phyloP scores from a whole-genome alignment of 1,140 invertebrate genomes.

The Aphaenogaster ashmeadi region DNA sequence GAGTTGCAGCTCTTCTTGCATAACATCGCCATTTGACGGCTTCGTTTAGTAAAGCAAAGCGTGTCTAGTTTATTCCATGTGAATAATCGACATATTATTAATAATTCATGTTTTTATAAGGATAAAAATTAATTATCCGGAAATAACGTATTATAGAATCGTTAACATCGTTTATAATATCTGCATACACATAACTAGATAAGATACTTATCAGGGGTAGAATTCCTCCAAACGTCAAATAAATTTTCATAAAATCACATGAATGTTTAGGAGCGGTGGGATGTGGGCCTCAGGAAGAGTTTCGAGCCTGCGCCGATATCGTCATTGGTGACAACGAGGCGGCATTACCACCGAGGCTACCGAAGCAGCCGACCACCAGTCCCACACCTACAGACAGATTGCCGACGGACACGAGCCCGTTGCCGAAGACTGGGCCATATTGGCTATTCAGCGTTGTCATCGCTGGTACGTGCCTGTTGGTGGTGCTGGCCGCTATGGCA shows the following conservation, averaged over 20 bases:
- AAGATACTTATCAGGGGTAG: not conserved
- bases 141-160: not conserved
- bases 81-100: not conserved
- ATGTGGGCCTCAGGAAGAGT: constrained; percentile 95
- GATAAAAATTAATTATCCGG: not conserved
- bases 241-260: not conserved
- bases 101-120: constrained; percentile 10
- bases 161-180: not conserved
- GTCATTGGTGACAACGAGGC: constrained; percentile 88
- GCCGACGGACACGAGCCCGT: constrained; percentile 72
- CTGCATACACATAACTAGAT: not conserved
- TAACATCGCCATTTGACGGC: not conserved
- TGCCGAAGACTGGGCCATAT: constrained; percentile 67
- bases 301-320: constrained; percentile 95
- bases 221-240: not conserved
- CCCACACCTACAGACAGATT: constrained; percentile 62
- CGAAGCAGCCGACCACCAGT: constrained; percentile 71
- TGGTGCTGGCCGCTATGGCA: constrained; percentile 84
- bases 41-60: constrained; percentile 5
- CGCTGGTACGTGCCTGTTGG: constrained; percentile 84
- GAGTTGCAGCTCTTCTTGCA: constrained; percentile 5
- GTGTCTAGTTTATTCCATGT: not conserved
- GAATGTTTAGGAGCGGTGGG: constrained; percentile 89
- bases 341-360: constrained; percentile 69
- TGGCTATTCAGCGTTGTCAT: constrained; percentile 85